Base-by-base conservation (phyloP, 2,113 vertebrate species). In the Boulengeromyrus knoepffleri region DNA sequence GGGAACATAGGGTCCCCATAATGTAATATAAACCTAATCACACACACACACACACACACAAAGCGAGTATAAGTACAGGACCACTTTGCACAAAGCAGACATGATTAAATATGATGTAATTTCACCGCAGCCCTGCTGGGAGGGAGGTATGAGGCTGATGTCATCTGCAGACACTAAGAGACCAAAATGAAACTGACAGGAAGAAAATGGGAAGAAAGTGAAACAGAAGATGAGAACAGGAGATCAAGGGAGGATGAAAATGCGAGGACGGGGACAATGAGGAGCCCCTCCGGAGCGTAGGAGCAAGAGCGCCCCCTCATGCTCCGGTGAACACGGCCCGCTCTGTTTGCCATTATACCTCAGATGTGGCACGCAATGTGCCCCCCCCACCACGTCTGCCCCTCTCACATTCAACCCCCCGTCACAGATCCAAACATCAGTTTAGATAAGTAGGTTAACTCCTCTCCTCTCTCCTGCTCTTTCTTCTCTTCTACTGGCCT, bases 371-470 rank as follows among this genome's bases (percentile, higher is more conserved):
- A 19, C 31, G 45, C 46, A 49, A 21, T 66, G 58, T 80, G 15
- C 47, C 49, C 6, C 86, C 90, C 74, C 62, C 39, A 50, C 39
- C 42, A 9, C 88, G 56, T 58, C 56, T 58, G 56, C 21, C 56
- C 90, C 49, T 62, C 66, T 7, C 10, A 12, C 49, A 24, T 5
- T 66, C 89, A 7, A 31, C 53, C 85, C 21, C 49, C 52, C 31
- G 31, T 27, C 45, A n/a, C 74, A 58, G 50, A 74, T 58, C 21
- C 42, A 84, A 56, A 62, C 50, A 24, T 70, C 90, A 24, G n/a
- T 46, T 52, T 49, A 45, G 83, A 80, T 56, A 90, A 91, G 85
- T 91, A 91, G 89, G 90, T 91, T 93, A 74, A 83, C 36, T 49
- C 49, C 52, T 45, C n/a, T 74, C 45, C 87, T 86, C 70, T 50